Evolutionary conservation across 2,113 vertebrate species (phyloP).

Genomic region (Periophthalmus modestus): DNA sequence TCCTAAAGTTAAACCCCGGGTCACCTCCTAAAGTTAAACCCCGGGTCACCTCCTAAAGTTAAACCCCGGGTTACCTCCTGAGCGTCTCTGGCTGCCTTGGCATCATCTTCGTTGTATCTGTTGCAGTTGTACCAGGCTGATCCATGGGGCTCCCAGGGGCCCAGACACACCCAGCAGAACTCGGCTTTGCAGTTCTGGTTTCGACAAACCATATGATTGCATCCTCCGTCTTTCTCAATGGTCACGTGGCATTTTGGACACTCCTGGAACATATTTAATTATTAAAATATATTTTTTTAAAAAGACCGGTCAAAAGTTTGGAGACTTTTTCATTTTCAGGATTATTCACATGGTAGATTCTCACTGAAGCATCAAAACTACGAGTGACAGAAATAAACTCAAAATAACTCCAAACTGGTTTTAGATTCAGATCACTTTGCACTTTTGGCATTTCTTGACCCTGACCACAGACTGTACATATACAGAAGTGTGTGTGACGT

Average conservation of each 20-base stretch:
- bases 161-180: slow-evolving; percentile 99
- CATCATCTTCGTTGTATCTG: slow-evolving; percentile 99
- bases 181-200: slow-evolving; percentile 99
- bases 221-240: slow-evolving; percentile 98
- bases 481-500: no score
- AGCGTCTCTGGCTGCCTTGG: slow-evolving; percentile 97
- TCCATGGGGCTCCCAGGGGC: slow-evolving; percentile 98
- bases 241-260: slow-evolving; percentile 99
- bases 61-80: slow-evolving; percentile 85
- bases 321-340: no score
- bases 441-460: no score
- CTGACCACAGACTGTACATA: no score
- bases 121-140: slow-evolving; percentile 99
- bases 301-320: no score
- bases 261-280: slow-evolving; percentile 79
- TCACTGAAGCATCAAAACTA: no score
- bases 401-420: no score
- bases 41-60: background rate
- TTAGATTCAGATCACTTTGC: no score
- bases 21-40: no score
- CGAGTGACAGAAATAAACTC: no score
- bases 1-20: background rate
- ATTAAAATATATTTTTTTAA: background rate
- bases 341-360: no score
- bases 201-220: slow-evolving; percentile 99